Evolutionary conservation across 2,797 vertebrate species (phyloP).

Genomic region (Chaetophractus vellerosus): DNA sequence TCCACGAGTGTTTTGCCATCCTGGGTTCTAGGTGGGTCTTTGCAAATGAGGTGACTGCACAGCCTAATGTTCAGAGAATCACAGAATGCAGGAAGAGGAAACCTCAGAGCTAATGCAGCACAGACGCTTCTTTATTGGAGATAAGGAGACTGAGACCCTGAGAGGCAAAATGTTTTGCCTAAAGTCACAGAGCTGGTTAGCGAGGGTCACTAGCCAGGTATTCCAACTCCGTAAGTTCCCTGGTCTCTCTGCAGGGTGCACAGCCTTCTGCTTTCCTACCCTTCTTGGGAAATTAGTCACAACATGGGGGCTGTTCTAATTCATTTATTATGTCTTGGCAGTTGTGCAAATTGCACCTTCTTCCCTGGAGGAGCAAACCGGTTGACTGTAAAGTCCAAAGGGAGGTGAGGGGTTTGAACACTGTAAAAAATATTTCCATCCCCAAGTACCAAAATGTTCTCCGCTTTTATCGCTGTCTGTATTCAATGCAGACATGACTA

Average conservation of each 20-base stretch:
- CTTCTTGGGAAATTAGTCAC: background rate
- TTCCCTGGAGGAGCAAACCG: background rate
- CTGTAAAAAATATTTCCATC: background rate
- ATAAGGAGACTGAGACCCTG: background rate
- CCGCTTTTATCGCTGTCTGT: background rate
- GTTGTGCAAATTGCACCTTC: background rate
- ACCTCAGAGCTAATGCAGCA: background rate
- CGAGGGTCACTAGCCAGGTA: background rate
- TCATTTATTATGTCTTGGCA: background rate
- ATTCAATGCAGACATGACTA: background rate
- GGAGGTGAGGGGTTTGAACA: background rate
- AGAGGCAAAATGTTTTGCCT: constrained; percentile 29
- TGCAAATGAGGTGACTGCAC: background rate
- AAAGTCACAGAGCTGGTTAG: background rate
- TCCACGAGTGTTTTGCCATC: background rate
- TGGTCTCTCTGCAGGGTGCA: background rate
- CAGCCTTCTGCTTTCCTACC: background rate
- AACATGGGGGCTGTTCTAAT: background rate
- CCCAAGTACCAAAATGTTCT: background rate
- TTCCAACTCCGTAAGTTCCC: background rate
- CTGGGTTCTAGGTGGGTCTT: constrained; percentile 44
- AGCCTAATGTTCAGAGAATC: background rate
- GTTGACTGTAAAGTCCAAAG: background rate
- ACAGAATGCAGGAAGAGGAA: background rate
- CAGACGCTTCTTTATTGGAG: constrained; percentile 28